phyloP scores from a whole-genome alignment of 2,888 invertebrate species.

The Pharmacophagus antenor region DNA sequence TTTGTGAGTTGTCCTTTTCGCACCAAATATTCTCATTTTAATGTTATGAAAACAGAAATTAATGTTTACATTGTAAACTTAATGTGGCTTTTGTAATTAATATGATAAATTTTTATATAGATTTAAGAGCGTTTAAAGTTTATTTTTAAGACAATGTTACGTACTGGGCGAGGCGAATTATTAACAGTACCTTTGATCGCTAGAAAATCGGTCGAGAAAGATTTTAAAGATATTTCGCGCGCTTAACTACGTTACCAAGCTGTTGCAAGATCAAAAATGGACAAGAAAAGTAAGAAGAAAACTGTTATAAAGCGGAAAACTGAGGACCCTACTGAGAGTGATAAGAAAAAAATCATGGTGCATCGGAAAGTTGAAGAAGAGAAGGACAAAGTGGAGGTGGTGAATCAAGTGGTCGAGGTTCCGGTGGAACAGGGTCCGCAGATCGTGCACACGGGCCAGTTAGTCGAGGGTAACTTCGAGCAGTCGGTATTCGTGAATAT shows the following conservation, averaged over 20 bases:
- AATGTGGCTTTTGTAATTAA: slow-evolving; percentile 6
- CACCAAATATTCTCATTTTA: slow-evolving; percentile 50
- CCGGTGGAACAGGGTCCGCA: slow-evolving; percentile 74
- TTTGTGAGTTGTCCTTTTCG: slow-evolving; percentile 73
- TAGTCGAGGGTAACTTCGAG: slow-evolving; percentile 74
- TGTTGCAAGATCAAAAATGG: slow-evolving; percentile 61
- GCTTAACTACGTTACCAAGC: slow-evolving; percentile 42
- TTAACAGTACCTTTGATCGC: slow-evolving; percentile 34
- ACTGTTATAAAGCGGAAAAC: slow-evolving; percentile 74
- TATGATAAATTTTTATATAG: slow-evolving; percentile 12
- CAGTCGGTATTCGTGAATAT: slow-evolving; percentile 77
- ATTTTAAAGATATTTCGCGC: slow-evolving; percentile 37
- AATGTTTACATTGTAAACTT: slow-evolving; percentile 30
- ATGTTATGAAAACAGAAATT: slow-evolving; percentile 42
- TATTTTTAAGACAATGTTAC: slow-evolving; percentile 48
- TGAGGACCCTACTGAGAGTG: slow-evolving; percentile 66
- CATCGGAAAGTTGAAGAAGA: slow-evolving; percentile 59
- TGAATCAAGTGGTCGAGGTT: slow-evolving; percentile 72
- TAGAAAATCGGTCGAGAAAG: slow-evolving; percentile 37
- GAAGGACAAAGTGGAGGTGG: slow-evolving; percentile 69
- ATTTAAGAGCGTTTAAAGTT: slow-evolving; percentile 25
- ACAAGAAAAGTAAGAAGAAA: slow-evolving; percentile 78
- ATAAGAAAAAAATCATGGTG: slow-evolving; percentile 72
- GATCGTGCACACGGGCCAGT: slow-evolving; percentile 71
- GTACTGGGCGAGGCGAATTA: slow-evolving; percentile 54